Evolutionary conservation across 1,140 invertebrate genomes (phyloP), one percentile per base, ranked within the genome.

Genomic region (Watersipora subatra): DNA sequence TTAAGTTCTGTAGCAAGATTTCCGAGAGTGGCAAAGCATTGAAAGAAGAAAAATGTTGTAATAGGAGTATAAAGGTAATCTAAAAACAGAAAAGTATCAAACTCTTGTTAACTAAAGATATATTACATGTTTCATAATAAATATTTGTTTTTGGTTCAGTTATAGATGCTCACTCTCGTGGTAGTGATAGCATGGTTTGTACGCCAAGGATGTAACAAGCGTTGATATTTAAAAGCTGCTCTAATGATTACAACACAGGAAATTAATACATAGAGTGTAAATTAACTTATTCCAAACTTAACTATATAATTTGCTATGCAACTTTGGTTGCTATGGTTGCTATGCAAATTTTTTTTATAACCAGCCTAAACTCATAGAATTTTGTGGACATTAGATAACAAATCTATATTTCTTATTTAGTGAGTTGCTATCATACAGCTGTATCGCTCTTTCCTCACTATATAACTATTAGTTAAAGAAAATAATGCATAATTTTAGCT

Each of bases 41-140:
- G 98, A 79, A 99, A 99, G 15, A 89, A 93, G 2, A 98, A 76
- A 79, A 94, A 98, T 75, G 93, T 96, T 55, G 88, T 89, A 1
- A 97, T 77, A 17, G 84, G 82, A 1, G 80, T 80, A 75, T 89
- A 97, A 73, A 88, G 87, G 0, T 84, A 77, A 0, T 84, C 77
- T 20, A 84, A 69, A 69, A 92, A 64, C 1, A 12, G 22, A 28
- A 2, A 62, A 2, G 64, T 25, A 62, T 58, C 15, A 67, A 59
- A 59, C 30, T 46, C 34, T 46, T 7, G 7, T 28, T 22, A 67
- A 62, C 57, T 27, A 0, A n/a, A 28, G 3, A 61, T 12, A 0
- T 46, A 46, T 46, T 12, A 46, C 7, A n/a, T 46, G n/a, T 12
- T 46, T 46, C 7, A 46, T 46, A 12, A 12, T 12, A n/a, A 7